A percentile compares a stretch with the other conserved stretches of the same genome.
Conservation (phyloP, 1,140 invertebrate species). For the Heliothis virescens region DNA sequence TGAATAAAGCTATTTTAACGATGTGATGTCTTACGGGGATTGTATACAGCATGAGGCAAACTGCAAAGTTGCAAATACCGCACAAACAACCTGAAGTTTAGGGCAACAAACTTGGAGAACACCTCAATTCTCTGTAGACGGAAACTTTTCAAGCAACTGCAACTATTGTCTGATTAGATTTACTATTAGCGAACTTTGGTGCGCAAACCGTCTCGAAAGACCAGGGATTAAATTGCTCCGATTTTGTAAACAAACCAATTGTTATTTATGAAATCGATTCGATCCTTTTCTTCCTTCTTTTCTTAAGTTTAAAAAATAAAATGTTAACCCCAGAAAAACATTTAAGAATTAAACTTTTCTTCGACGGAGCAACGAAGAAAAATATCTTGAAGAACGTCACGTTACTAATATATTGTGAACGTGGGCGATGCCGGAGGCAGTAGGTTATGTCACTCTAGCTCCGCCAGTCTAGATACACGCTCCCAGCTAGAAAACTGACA, state of each 20-base stretch:
- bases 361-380: not conserved
- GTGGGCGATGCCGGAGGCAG: slow-evolving; percentile 15
- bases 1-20: slow-evolving; percentile 15
- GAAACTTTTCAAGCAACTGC: slow-evolving; percentile 25
- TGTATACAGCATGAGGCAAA: not conserved
- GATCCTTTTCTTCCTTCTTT: not conserved
- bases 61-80: slow-evolving; percentile 25
- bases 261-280: not conserved
- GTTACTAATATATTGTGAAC: slow-evolving; percentile 25
- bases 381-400: slow-evolving; percentile 12
- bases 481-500: slow-evolving; percentile 16
- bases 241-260: slow-evolving; percentile 2
- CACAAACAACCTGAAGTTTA: slow-evolving; percentile 24
- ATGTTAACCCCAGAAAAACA: not conserved
- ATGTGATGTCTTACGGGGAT: not conserved
- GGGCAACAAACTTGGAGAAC: slow-evolving; percentile 6
- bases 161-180: slow-evolving; percentile 10
- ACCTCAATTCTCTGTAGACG: slow-evolving; percentile 28
- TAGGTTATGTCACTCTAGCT: slow-evolving; percentile 8
- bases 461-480: slow-evolving; percentile 12
- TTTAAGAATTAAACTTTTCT: slow-evolving; percentile 18
- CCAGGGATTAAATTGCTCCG: slow-evolving; percentile 1
- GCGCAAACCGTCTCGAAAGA: slow-evolving; percentile 5
- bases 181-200: slow-evolving; percentile 7
- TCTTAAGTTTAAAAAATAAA: not conserved